Conservation (phyloP, 1,140 invertebrate genomes). For the Cyclargus thomasi region DNA sequence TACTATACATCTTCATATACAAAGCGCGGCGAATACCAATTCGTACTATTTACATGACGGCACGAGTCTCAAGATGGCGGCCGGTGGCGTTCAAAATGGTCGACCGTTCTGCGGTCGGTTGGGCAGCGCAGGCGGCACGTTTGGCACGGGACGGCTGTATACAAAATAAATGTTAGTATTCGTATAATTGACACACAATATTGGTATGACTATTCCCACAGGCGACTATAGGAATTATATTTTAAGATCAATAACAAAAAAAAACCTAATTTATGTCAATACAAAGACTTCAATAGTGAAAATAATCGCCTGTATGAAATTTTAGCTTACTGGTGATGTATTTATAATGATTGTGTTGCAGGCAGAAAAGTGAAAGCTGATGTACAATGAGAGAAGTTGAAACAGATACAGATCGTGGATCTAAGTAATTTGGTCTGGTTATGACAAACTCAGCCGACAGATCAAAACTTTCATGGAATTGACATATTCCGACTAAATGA, state of each 20-base stretch:
- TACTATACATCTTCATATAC: neutral
- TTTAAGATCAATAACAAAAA: too few relatives aligned
- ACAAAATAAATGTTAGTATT: slow-evolving; percentile 23
- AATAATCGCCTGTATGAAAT: neutral
- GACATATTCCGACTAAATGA: too few relatives aligned
- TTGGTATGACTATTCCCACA: neutral
- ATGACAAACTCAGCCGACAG: too few relatives aligned
- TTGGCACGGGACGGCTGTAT: slow-evolving; percentile 64
- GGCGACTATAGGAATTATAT: neutral
- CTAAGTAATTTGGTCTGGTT: too few relatives aligned
- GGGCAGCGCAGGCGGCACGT: slow-evolving; percentile 69
- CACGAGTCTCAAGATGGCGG: slow-evolving; percentile 56
- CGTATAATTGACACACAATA: neutral
- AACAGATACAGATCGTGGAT: too few relatives aligned
- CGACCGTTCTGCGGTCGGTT: slow-evolving; percentile 73
- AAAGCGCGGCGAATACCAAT: neutral
- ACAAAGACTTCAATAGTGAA: neutral
- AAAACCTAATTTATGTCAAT: too few relatives aligned
- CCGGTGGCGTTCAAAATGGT: slow-evolving; percentile 60
- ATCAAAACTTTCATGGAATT: too few relatives aligned
- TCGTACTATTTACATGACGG: slow-evolving; percentile 51
- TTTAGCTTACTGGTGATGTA: neutral
- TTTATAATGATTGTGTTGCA: neutral
- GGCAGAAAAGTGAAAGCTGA: neutral
- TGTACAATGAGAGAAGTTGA: too few relatives aligned